Evolutionary conservation across 2,113 vertebrate genomes (phyloP).

Genomic region (Scalopus aquaticus): DNA sequence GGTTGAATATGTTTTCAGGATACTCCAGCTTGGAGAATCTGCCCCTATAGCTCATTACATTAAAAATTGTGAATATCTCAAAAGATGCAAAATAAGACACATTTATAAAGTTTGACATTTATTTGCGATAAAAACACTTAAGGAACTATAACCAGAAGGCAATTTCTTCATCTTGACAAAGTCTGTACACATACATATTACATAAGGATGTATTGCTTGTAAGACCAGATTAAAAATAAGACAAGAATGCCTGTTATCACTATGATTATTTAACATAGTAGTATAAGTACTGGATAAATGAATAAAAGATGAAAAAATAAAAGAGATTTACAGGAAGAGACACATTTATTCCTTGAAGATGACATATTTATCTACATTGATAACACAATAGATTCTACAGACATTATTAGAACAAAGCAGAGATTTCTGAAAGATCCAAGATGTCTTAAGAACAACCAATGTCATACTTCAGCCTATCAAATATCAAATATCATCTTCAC

Average conservation of each 20-base stretch:
- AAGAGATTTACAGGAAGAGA: background rate
- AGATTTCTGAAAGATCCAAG: background rate
- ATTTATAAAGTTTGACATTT: background rate
- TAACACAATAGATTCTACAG: background rate
- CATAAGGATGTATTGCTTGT: background rate
- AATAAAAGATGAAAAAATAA: background rate
- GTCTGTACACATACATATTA: background rate
- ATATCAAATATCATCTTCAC: background rate
- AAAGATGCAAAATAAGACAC: background rate
- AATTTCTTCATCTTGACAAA: constrained; percentile 37
- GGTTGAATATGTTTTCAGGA: background rate
- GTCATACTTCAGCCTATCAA: background rate
- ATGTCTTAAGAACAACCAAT: background rate
- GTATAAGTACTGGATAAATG: background rate
- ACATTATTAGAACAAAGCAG: background rate
- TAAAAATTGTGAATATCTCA: background rate
- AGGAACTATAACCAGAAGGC: background rate
- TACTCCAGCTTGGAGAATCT: background rate
- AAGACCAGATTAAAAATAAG: background rate
- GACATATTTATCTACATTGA: background rate
- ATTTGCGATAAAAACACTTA: background rate
- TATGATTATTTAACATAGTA: background rate
- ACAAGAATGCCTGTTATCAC: background rate
- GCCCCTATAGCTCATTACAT: background rate
- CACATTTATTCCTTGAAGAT: background rate